phyloP scores from a whole-genome alignment of 2,888 invertebrate species.

The Drosophila limbata region DNA sequence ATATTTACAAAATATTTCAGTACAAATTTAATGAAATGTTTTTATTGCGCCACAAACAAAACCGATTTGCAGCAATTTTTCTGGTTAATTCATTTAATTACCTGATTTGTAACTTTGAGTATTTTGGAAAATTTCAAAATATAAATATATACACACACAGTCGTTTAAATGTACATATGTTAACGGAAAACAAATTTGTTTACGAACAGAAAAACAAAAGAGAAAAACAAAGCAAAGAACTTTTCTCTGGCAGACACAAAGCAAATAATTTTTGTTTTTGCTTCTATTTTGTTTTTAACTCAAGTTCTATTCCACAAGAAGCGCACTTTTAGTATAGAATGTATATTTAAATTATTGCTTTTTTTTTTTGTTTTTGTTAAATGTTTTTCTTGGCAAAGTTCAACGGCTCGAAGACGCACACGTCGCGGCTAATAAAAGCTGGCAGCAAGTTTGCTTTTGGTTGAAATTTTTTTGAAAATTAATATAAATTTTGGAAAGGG shows the following conservation, averaged over 20 bases:
- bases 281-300: constrained; percentile 14
- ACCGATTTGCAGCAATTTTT: not conserved
- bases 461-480: not conserved
- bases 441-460: constrained; percentile 5
- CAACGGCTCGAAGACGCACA: constrained; percentile 49
- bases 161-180: not conserved
- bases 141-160: constrained; percentile 5
- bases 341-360: constrained; percentile 11
- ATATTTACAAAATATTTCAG: not conserved
- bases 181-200: constrained; percentile 56
- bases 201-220: constrained; percentile 64
- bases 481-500: not conserved
- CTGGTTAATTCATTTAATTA: constrained; percentile 9
- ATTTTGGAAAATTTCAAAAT: not conserved
- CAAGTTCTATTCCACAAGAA: constrained; percentile 26
- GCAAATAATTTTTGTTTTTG: constrained; percentile 15
- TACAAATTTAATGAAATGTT: not conserved
- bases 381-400: constrained; percentile 49
- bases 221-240: constrained; percentile 29
- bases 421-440: constrained; percentile 43
- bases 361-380: constrained; percentile 2
- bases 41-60: constrained; percentile 5
- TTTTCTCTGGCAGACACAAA: constrained; percentile 15
- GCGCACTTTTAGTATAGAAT: constrained; percentile 10
- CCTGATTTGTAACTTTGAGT: constrained; percentile 16